phyloP scores from a whole-genome alignment of 53 echinoderm and acorn worm species.

The Henricia sp. region DNA sequence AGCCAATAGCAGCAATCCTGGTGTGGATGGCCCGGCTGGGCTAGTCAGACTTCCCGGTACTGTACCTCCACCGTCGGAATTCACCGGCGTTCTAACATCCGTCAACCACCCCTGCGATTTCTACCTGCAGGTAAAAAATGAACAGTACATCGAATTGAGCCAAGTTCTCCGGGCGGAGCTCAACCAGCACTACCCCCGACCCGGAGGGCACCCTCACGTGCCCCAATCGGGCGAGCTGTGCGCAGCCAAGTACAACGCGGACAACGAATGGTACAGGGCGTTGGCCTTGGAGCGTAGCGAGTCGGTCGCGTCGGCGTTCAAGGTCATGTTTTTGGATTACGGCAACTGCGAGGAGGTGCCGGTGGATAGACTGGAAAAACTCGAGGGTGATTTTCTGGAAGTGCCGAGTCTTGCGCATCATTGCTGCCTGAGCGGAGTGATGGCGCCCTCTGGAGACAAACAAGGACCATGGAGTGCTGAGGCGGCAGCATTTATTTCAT shows the following conservation, averaged over 20 bases:
- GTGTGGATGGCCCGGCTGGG: not conserved
- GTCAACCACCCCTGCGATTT: constrained; percentile 34
- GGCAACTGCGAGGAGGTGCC: constrained; percentile 56
- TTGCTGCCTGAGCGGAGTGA: constrained; percentile 29
- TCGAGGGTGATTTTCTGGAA: constrained; percentile 25
- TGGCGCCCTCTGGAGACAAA: constrained; percentile 40
- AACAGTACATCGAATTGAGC: constrained; percentile 28
- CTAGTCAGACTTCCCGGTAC: constrained; percentile 3
- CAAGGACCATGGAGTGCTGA: constrained; percentile 18
- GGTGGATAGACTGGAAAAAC: not conserved
- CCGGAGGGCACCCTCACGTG: not conserved
- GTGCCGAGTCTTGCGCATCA: constrained; percentile 28
- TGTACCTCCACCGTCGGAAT: not conserved
- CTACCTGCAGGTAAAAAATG: constrained; percentile 40
- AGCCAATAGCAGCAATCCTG: not conserved
- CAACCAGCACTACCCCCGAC: not conserved
- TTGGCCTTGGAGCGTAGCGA: not conserved
- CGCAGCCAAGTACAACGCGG: constrained; percentile 40
- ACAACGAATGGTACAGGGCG: constrained; percentile 59
- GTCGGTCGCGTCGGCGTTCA: not conserved
- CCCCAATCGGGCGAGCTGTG: constrained; percentile 55
- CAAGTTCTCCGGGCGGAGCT: constrained; percentile 13
- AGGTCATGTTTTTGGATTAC: constrained; percentile 60
- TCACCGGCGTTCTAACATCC: not conserved
- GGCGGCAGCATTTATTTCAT: not conserved